Percentiles rank a stretch among this genome's conserved stretches.
Evolutionary conservation across 2,888 invertebrate species (phyloP).

Genomic region (Venusia cambrica): DNA sequence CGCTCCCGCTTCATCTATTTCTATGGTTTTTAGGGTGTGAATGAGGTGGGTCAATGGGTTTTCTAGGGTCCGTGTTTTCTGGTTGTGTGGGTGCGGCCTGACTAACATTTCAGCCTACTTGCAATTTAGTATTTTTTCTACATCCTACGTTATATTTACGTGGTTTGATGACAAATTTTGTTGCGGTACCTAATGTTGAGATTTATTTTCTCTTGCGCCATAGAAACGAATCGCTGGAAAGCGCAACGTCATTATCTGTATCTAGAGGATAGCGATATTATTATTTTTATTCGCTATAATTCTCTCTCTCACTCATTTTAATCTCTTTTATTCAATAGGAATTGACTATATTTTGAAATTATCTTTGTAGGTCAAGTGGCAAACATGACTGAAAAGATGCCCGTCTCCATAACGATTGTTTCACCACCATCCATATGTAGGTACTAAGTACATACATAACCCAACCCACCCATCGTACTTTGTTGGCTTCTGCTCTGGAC

Average conservation of each 20-base stretch:
- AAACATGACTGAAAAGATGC: slow-evolving; percentile 3
- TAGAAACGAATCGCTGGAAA: no score
- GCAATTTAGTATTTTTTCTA: slow-evolving; percentile 55
- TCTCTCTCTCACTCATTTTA: no score
- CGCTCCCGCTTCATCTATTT: slow-evolving; percentile 27
- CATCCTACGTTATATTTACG: slow-evolving; percentile 38
- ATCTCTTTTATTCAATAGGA: no score
- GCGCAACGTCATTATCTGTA: no score
- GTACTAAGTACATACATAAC: no score
- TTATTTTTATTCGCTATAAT: no score
- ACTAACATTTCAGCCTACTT: slow-evolving; percentile 59
- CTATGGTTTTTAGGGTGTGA: slow-evolving; percentile 35
- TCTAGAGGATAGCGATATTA: no score
- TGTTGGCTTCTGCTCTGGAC: not conserved
- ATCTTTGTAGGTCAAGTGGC: no score
- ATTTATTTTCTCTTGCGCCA: no score
- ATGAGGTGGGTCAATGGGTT: slow-evolving; percentile 55
- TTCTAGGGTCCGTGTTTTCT: slow-evolving; percentile 42
- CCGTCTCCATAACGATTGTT: slow-evolving; percentile 8
- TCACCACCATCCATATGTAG: slow-evolving; percentile 5
- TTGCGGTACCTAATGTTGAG: slow-evolving; percentile 13
- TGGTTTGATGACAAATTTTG: slow-evolving; percentile 22
- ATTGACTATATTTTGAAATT: no score
- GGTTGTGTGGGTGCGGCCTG: slow-evolving; percentile 48
- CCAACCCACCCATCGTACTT: not conserved